Evolutionary conservation across 2,797 vertebrate genomes (phyloP).

Genomic region (Helostoma temminkii): DNA sequence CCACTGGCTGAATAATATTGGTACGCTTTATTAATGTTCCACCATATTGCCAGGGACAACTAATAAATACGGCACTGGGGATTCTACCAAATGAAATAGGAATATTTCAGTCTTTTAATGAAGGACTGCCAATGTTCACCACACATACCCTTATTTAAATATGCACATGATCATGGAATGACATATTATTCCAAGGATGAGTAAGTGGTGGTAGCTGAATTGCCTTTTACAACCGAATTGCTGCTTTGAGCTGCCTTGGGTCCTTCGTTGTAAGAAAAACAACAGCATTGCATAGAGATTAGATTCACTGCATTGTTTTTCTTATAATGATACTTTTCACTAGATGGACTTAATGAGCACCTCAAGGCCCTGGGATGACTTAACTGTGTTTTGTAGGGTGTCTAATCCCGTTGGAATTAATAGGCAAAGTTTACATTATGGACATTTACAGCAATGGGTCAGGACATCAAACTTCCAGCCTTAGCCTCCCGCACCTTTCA

Average conservation of each 20-base stretch:
- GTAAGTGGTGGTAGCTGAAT: constrained; percentile 67
- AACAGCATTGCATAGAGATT: constrained; percentile 60
- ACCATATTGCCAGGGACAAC: constrained; percentile 75
- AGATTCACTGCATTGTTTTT: constrained; percentile 65
- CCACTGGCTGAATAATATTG: constrained; percentile 76
- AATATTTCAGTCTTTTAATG: constrained; percentile 81
- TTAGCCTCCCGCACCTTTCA: constrained; percentile 71
- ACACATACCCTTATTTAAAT: constrained; percentile 70
- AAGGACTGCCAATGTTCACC: constrained; percentile 70
- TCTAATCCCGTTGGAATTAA: constrained; percentile 57
- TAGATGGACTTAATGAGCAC: constrained; percentile 70
- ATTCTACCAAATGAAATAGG: constrained; percentile 77
- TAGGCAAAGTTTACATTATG: constrained; percentile 63
- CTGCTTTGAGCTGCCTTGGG: constrained; percentile 62
- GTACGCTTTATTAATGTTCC: constrained; percentile 81
- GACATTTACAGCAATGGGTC: constrained; percentile 63
- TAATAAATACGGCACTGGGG: constrained; percentile 79
- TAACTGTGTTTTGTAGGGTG: constrained; percentile 50
- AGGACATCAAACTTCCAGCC: constrained; percentile 49
- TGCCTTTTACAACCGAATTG: constrained; percentile 64
- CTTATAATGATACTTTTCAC: constrained; percentile 68
- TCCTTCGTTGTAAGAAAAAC: constrained; percentile 61
- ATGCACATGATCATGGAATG: constrained; percentile 71
- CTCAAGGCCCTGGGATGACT: constrained; percentile 54
- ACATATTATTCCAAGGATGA: constrained; percentile 67